These are phyloP conservation scores for Synaphobranchus kaupii DNA, from an alignment of 2,797 vertebrate species.

Conservation along the genomic window DNA sequence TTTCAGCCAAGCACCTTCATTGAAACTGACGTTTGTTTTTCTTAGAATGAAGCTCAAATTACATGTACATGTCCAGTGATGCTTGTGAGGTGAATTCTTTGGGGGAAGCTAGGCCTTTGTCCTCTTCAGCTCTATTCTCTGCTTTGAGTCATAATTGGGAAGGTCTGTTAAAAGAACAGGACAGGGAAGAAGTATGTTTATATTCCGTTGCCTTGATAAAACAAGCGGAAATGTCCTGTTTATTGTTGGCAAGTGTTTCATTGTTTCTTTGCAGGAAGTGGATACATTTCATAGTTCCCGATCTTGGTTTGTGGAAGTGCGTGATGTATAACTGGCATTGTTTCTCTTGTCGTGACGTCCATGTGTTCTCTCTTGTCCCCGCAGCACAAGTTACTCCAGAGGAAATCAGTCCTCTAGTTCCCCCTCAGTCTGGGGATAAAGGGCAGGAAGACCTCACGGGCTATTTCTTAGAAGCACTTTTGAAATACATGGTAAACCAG, in stretches of 20 bases:
- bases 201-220: neutral
- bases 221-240: neutral
- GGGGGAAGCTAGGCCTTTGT: neutral
- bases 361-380: neutral
- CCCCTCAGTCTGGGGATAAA: slow-evolving; percentile 97
- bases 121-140: neutral
- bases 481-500: slow-evolving; percentile 99
- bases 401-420: slow-evolving; percentile 94
- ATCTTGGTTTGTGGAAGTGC: neutral
- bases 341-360: neutral
- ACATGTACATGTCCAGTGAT: neutral
- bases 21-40: neutral
- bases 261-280: neutral
- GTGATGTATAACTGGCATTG: neutral
- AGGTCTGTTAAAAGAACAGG: neutral
- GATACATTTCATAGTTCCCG: neutral
- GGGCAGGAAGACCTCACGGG: slow-evolving; percentile 97
- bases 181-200: neutral
- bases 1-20: neutral
- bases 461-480: slow-evolving; percentile 95
- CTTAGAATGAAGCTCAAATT: neutral
- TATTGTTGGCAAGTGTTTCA: neutral
- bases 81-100: neutral
- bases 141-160: neutral
- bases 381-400: slow-evolving; percentile 95